Percentiles rank a stretch among this genome's conserved stretches.
Conservation (phyloP, 1,140 invertebrate genomes). For the Pectinophora gossypiella region DNA sequence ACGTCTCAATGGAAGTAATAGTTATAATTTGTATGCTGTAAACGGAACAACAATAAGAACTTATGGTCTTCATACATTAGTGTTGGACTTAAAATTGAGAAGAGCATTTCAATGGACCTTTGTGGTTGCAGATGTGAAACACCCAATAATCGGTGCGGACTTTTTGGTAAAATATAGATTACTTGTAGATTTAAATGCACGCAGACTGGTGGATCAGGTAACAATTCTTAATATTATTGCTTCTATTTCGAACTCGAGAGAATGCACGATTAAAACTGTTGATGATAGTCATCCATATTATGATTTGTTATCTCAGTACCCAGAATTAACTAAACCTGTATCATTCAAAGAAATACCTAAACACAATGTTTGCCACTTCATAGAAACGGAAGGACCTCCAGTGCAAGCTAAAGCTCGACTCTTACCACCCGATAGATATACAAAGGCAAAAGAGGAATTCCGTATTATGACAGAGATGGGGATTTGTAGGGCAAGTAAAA, state of each 20-base stretch:
- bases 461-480: conserved; percentile 7
- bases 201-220: conserved; percentile 4
- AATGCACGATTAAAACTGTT: background rate
- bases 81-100: conserved; percentile 8
- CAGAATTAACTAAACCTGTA: conserved; percentile 23
- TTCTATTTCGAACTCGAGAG: background rate
- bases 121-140: conserved; percentile 21
- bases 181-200: conserved; percentile 11
- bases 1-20: background rate
- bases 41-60: background rate
- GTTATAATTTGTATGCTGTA: background rate
- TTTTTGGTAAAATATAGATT: conserved; percentile 17
- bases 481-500: conserved; percentile 9
- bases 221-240: background rate
- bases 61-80: background rate
- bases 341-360: conserved; percentile 2
- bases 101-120: conserved; percentile 22
- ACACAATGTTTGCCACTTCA: conserved; percentile 15
- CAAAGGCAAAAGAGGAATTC: conserved; percentile 8
- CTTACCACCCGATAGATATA: conserved; percentile 19
- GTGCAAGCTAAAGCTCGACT: conserved; percentile 33
- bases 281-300: conserved; percentile 8
- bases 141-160: conserved; percentile 32
- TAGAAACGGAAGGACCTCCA: conserved; percentile 35
- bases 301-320: conserved; percentile 16